phyloP scores from a whole-genome alignment of 1,140 invertebrate species.

The Homalodisca vitripennis region DNA sequence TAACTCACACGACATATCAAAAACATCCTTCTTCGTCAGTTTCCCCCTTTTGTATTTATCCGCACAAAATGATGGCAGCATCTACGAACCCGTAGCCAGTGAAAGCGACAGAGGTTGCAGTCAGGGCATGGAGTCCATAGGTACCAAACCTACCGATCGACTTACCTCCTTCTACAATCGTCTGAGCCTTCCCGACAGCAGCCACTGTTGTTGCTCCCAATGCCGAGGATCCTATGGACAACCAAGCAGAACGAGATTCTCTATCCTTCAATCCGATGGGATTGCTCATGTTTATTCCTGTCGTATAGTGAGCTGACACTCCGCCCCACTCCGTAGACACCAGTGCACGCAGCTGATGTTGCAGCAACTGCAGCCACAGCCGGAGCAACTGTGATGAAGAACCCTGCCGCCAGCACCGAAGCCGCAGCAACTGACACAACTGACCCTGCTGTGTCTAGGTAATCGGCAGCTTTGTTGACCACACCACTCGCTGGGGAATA shows the following conservation, averaged over 20 bases:
- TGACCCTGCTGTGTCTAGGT: conserved; percentile 4
- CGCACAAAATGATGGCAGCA: background rate
- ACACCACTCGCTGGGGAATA: conserved; percentile 6
- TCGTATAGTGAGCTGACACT: conserved; percentile 8
- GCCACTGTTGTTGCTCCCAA: background rate
- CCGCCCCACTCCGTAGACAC: background rate
- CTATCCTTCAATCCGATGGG: conserved; percentile 1
- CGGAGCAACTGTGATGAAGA: conserved; percentile 5
- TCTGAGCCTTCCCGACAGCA: background rate
- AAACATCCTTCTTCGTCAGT: conserved; percentile 6
- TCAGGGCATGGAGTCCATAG: conserved; percentile 16
- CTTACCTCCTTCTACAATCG: conserved; percentile 12
- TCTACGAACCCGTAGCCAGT: conserved; percentile 23
- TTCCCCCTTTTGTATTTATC: conserved; percentile 9
- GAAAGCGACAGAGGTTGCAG: background rate
- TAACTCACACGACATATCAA: conserved; percentile 20
- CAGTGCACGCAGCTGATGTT: background rate
- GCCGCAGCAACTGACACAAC: conserved; percentile 1
- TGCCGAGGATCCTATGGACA: conserved; percentile 16
- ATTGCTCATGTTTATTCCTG: conserved; percentile 14
- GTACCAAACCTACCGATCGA: background rate
- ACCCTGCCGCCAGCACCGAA: background rate
- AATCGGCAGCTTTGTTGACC: conserved; percentile 7
- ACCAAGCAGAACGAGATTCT: conserved; percentile 21
- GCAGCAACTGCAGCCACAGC: background rate